Base-by-base conservation (phyloP, 2,888 invertebrate species). In the Cosmia trapezina region DNA sequence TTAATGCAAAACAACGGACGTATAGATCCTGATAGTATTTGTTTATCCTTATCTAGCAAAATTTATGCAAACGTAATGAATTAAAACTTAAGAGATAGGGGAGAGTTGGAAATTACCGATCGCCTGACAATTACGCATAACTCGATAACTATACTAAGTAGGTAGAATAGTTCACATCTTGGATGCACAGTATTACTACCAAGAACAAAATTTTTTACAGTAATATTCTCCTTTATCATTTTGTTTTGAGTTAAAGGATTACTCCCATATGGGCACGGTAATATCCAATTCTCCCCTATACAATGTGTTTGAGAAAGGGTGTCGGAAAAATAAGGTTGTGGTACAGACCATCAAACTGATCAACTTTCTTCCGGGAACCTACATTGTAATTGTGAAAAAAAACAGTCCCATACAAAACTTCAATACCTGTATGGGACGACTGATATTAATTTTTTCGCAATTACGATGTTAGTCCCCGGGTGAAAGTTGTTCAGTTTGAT, bases 1-100 rank as follows among this genome's bases (percentile, higher is more conserved):
- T 81, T 56, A 41, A 81, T 78, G 82, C 78, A 68, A 81, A 81
- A 78, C 82, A 78, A 68, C 69, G 82, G 68, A 78, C 68, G 60
- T 67, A n/a, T n/a, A 81, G 11, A 80, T 81, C 76, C 76, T 68
- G 60, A 78, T 78, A 81, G n/a, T 68, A 59, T 78, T 57, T 63
- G 7, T 74, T 67, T 59, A 64, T 51, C 37, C 59, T 68, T 81
- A 81, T 22, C 43, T 76, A 81, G 76, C 67, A 76, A 78, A 59
- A 63, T 76, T 37, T 76, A 63, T 76, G 76, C 76, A 81, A 78
- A 78, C 81, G 11, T 78, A 76, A 78, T 78, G 33, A 51, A 80
- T 81, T 51, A 75, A 43, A 61, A 75, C 47, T 65, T 74, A 80
- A 2, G 9, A 47, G 0, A 6, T n/a, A 33, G 6, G 54, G 1